Percentiles rank a stretch among this genome's conserved stretches.
These are phyloP conservation scores for Drosophila peninsularis DNA, from an alignment of 2,888 invertebrate genomes.

Conservation along the genomic window DNA sequence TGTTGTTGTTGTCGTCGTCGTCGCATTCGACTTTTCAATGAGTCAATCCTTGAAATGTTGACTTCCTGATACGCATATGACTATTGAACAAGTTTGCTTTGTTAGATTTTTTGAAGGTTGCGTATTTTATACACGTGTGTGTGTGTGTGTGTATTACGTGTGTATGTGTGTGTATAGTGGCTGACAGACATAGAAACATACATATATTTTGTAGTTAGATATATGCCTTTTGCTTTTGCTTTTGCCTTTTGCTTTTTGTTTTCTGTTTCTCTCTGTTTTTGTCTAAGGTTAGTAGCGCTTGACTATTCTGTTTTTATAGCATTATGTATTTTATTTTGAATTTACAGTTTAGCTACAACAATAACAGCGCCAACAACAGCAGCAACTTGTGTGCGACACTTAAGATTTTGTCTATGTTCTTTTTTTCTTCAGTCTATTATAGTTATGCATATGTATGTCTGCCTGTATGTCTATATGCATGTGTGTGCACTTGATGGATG, in stretches of 20 bases:
- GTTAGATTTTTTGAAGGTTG: slow-evolving; percentile 83
- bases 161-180: slow-evolving; percentile 35
- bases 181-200: slow-evolving; percentile 41
- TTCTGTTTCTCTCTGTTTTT: slow-evolving; percentile 41
- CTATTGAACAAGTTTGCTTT: slow-evolving; percentile 82
- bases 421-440: slow-evolving; percentile 21
- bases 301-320: slow-evolving; percentile 60
- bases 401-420: slow-evolving; percentile 52
- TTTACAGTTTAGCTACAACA: slow-evolving; percentile 74
- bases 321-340: slow-evolving; percentile 65
- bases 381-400: slow-evolving; percentile 45
- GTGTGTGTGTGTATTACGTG: background rate
- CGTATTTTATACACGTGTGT: slow-evolving; percentile 70
- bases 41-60: slow-evolving; percentile 84
- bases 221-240: slow-evolving; percentile 50
- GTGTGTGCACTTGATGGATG: background rate
- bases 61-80: slow-evolving; percentile 84
- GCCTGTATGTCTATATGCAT: background rate
- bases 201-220: slow-evolving; percentile 58
- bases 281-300: slow-evolving; percentile 64
- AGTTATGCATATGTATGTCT: slow-evolving; percentile 16
- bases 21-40: slow-evolving; percentile 83
- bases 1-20: slow-evolving; percentile 62
- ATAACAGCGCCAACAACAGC: slow-evolving; percentile 39
- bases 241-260: slow-evolving; percentile 35